phyloP scores from a whole-genome alignment of 2,113 vertebrate species.

The Crypturellus undulatus region DNA sequence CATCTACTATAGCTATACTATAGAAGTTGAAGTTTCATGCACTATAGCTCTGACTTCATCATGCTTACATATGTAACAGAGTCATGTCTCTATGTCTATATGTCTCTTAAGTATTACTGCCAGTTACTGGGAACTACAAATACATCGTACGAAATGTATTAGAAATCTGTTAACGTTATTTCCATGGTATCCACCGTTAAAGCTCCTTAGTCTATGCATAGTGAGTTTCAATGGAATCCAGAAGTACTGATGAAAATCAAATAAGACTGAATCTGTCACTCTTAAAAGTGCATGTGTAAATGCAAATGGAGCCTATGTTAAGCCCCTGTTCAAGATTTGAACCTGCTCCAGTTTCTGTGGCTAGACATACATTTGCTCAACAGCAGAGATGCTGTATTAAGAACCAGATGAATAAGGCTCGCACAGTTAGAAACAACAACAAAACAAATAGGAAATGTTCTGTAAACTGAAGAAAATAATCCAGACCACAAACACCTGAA shows the following conservation, averaged over 20 bases:
- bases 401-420: neutral
- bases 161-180: neutral
- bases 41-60: neutral
- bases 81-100: neutral
- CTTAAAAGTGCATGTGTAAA: neutral
- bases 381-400: neutral
- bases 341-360: neutral
- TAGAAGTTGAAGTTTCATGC: neutral
- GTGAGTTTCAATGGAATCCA: neutral
- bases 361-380: neutral
- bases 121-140: neutral
- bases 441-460: neutral
- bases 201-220: accelerated
- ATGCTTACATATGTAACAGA: neutral
- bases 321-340: neutral
- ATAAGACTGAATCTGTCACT: neutral
- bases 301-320: neutral
- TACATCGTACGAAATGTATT: neutral
- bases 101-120: neutral
- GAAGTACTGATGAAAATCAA: neutral
- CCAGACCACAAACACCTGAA: neutral
- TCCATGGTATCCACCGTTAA: neutral
- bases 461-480: neutral
- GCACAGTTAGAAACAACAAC: neutral
- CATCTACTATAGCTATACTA: neutral